Evolutionary conservation across 2,888 invertebrate genomes (phyloP), one percentile per base, ranked within the genome.

Genomic region (Ophioninae sp.): DNA sequence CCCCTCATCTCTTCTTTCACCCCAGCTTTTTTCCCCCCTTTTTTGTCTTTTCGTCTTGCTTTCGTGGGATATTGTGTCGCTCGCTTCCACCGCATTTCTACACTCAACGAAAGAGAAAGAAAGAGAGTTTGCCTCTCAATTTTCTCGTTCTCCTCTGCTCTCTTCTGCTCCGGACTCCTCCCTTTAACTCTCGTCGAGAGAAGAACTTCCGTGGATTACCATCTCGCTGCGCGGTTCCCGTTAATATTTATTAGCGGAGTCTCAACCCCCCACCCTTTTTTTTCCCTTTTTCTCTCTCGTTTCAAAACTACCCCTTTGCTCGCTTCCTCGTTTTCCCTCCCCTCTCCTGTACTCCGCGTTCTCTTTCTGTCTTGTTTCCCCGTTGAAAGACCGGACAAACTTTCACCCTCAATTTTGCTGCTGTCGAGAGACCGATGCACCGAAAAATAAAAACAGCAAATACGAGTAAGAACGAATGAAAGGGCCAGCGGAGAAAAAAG

Each of bases 201-300:
- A 88, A 87, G 88, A 91, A 90, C 88, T 91, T 91, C 86, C 86
- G 88, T 81, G 90, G 90, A 91, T 91, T 91, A 91, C 90, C 91
- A 91, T 91, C 88, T 89, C 89, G 87, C 88, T 87, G 87, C 87
- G 87, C 86, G 86, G 88, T 88, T 88, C 89, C 89, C 89, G 91
- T 91, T 92, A 91, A 91, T 91, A 91, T 91, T 92, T 91, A 91
- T 91, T 89, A 90, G 87, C 81, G 86, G 85, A 86, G 84, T 30
- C 30, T 30, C 30, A 30, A 30, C 85, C 85, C 84, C 77, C 80
- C 51, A 51, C 58, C 71, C 51, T 22, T 56, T 17, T 44, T 9
- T 83, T 76, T 79, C 81, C 37, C 64, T 56, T 68, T 82, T 79
- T 51, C 20, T 72, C 37, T 58, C 20, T 59, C 74, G 22, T n/a